These are phyloP conservation scores for Tragelaphus imberbis DNA, from an alignment of 2,113 vertebrate species.

Conservation along the genomic window DNA sequence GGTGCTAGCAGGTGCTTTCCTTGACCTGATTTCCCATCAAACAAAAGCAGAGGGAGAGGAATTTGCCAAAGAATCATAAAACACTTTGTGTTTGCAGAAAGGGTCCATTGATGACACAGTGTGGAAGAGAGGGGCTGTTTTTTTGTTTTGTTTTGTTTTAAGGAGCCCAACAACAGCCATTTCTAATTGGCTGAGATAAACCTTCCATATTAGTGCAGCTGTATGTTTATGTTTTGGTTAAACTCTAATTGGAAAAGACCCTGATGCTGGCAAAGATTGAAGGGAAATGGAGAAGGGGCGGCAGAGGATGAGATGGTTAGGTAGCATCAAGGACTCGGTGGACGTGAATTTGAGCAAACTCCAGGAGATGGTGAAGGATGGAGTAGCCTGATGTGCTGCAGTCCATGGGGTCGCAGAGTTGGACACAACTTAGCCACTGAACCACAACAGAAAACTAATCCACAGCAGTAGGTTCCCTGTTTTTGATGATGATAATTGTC, in stretches of 20 bases:
- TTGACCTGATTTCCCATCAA: background rate
- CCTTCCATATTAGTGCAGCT: background rate
- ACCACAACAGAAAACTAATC: background rate
- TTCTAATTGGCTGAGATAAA: background rate
- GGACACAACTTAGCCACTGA: background rate
- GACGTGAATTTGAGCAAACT: background rate
- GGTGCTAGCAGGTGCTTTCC: background rate
- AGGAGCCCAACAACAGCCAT: background rate
- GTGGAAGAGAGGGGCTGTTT: background rate
- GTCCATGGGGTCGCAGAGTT: background rate
- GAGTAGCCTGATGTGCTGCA: background rate
- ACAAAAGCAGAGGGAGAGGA: background rate
- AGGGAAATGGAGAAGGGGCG: background rate
- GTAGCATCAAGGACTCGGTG: background rate
- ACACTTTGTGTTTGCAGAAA: background rate
- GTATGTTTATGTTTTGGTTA: background rate
- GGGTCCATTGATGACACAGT: background rate
- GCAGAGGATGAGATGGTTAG: background rate
- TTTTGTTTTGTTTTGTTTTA: too few species aligned
- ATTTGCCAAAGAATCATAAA: background rate
- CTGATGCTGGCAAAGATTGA: background rate
- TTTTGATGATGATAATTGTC: background rate
- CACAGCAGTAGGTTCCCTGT: background rate
- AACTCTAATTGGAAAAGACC: background rate
- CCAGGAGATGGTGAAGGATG: background rate